Conservation (phyloP, 2,113 vertebrate species). For the Cariama cristata region DNA sequence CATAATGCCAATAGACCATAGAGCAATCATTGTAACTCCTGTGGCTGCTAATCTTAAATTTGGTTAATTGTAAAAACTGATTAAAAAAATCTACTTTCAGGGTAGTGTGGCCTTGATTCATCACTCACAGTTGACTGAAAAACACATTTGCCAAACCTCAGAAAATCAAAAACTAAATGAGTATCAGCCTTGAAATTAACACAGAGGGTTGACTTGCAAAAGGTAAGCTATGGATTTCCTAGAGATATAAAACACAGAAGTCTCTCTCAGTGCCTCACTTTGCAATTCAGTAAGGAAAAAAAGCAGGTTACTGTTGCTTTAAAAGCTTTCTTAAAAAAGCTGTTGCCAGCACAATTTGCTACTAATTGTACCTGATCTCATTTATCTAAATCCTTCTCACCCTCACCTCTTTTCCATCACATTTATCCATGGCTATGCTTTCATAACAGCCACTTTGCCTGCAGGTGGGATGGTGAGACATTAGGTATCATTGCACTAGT, state of each 20-base stretch:
- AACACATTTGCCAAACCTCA: neutral
- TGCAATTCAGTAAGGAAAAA: neutral
- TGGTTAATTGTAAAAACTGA: conserved; percentile 44
- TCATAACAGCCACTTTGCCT: neutral
- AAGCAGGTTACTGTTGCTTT: neutral
- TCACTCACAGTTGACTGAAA: neutral
- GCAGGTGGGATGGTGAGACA: neutral
- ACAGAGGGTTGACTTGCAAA: neutral
- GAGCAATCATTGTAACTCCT: neutral
- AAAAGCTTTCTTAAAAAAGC: neutral
- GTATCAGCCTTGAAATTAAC: neutral
- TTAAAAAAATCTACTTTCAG: conserved; percentile 14
- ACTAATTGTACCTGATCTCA: neutral
- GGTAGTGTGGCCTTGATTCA: neutral
- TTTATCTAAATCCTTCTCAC: neutral
- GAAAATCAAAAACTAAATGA: neutral
- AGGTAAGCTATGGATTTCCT: neutral
- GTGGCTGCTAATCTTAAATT: conserved; percentile 29
- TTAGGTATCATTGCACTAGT: neutral
- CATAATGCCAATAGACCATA: conserved; percentile 33
- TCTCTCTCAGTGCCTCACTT: neutral
- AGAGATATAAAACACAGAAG: neutral
- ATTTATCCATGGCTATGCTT: neutral
- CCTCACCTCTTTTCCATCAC: neutral
- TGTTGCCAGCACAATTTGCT: neutral